phyloP scores from a whole-genome alignment of 2,797 vertebrate species.

The Sebastes cheni region DNA sequence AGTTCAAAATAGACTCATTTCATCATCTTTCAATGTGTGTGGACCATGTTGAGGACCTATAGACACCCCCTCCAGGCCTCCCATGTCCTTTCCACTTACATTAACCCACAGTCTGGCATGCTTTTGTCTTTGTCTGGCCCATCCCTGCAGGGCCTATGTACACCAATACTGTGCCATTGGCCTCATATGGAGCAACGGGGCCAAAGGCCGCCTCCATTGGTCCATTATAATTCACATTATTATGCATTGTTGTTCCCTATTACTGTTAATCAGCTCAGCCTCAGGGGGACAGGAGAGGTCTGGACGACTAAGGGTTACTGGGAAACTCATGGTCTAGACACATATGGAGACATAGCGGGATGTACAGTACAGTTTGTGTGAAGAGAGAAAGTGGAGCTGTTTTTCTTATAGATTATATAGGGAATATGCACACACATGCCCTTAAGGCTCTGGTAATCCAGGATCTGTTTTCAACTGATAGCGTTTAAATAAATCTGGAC shows the following conservation, averaged over 20 bases:
- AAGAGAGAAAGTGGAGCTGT: background rate
- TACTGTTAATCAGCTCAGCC: conserved; percentile 71
- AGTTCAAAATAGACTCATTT: conserved; percentile 33
- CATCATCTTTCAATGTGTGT: conserved; percentile 19
- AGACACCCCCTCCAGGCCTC: conserved; percentile 29
- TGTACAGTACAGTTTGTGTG: conserved; percentile 9
- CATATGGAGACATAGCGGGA: conserved; percentile 25
- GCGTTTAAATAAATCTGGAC: conserved; percentile 41
- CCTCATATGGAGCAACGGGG: conserved; percentile 39
- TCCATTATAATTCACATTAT: conserved; percentile 73
- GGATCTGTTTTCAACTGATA: conserved; percentile 72
- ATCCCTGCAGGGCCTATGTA: conserved; percentile 47
- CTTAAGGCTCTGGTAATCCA: conserved; percentile 54
- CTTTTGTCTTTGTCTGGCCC: conserved; percentile 54
- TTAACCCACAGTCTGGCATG: conserved; percentile 52
- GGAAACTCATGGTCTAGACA: conserved; percentile 55
- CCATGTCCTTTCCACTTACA: conserved; percentile 57
- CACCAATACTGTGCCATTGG: conserved; percentile 34
- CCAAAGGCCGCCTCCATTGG: conserved; percentile 54
- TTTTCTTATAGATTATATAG: conserved; percentile 8
- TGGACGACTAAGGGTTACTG: conserved; percentile 20
- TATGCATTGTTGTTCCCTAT: conserved; percentile 69
- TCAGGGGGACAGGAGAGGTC: conserved; percentile 20
- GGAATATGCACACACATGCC: background rate
- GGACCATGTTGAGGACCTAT: background rate